A percentile compares a stretch with the other conserved stretches of the same genome.
Evolutionary conservation across 2,113 vertebrate species (phyloP).

Genomic region (Labeo rohita): DNA sequence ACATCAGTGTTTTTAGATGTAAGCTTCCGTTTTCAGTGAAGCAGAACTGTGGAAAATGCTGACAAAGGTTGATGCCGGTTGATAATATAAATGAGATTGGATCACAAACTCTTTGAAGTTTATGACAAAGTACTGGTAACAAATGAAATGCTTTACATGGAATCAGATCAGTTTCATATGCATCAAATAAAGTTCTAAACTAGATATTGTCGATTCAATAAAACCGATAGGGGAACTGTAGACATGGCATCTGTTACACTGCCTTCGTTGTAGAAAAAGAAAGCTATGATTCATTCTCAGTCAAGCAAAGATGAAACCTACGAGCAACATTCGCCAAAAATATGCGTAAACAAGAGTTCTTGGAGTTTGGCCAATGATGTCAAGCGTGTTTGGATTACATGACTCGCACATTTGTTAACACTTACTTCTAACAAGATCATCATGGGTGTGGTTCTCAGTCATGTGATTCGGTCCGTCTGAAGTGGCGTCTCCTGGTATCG

Average conservation of each 20-base stretch:
- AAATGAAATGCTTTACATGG: neutral
- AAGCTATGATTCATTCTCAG: neutral
- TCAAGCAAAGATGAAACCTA: neutral
- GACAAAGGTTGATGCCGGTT: constrained; percentile 29
- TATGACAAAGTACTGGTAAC: constrained; percentile 22
- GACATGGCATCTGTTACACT: neutral
- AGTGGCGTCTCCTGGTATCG: constrained; percentile 70
- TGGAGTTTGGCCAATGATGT: neutral
- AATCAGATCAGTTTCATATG: constrained; percentile 15
- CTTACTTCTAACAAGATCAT: constrained; percentile 90
- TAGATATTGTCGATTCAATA: neutral
- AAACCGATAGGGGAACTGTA: neutral
- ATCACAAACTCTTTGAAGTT: constrained; percentile 50
- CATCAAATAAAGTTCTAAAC: neutral
- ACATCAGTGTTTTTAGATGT: constrained; percentile 35
- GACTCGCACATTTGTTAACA: constrained; percentile 44
- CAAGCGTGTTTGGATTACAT: neutral
- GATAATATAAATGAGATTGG: constrained; percentile 19
- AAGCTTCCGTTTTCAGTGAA: neutral
- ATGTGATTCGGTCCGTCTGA: constrained; percentile 73
- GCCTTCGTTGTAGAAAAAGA: neutral
- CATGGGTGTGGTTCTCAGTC: constrained; percentile 71
- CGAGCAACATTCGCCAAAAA: neutral
- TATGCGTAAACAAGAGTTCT: neutral
- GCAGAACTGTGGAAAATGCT: constrained; percentile 33